Evolutionary conservation across 2,888 invertebrate genomes (phyloP), one percentile per base, ranked within the genome.

Genomic region (Hedya salicella): DNA sequence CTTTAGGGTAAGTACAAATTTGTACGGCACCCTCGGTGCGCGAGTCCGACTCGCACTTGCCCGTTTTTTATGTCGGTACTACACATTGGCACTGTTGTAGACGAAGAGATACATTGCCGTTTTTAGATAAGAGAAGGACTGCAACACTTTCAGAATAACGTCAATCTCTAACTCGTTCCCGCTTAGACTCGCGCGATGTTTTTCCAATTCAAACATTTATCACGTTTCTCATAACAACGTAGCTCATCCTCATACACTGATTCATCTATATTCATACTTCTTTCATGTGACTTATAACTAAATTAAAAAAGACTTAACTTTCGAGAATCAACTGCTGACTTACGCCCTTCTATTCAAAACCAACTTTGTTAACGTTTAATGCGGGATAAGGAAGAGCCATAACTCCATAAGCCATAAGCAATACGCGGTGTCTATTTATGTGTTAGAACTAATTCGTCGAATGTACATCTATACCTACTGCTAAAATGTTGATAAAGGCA

Each of bases 251-350:
- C 5, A 9, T n/a, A 19, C 19, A 9, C 2, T 32, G 16, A 16
- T 56, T 52, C 36, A 52, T 30, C 17, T 40, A 42, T 50, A 42
- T 52, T 61, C 40, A 61, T 61, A 50, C 42, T 61, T 50, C 61
- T 50, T 61, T 42, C 61, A 61, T 50, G 50, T 50, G 11, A 11
- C 25, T 25, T 25, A 25, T 25, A 25, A 25, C 25, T 25, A 36
- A 36, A 36, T 9, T 11, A 6, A 1, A 11, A 36, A 36, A 0
- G 36, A 36, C 36, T 36, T 36, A 36, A 36, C 9, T 36, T 2
- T 9, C 36, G 8, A 36, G 36, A 36, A 9, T 1, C 2, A 36
- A 6, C 21, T 4, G 11, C 11, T 16, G 3, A 50, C 16, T 16
- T 50, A 16, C 11, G 16, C 30, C 11, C 3, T 32, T 32, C 4